phyloP scores from a whole-genome alignment of 2,888 invertebrate species.

The Empis livida region DNA sequence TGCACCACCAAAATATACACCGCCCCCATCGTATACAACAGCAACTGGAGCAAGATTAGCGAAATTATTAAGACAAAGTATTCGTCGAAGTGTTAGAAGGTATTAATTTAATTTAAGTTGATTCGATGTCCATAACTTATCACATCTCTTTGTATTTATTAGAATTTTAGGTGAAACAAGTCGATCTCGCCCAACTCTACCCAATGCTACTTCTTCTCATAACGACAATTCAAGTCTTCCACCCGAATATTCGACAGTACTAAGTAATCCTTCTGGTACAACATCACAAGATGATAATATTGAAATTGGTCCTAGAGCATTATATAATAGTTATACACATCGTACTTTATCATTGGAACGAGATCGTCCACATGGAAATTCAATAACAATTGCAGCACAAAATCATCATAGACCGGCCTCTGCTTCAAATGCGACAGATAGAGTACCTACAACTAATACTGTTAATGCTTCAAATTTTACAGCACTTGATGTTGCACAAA shows the following conservation, averaged over 20 bases:
- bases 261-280: conserved; percentile 18
- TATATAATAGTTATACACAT: conserved; percentile 18
- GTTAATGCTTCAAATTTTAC: conserved; percentile 18
- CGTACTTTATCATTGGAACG: conserved; percentile 25
- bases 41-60: conserved; percentile 77
- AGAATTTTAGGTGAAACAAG: conserved; percentile 18
- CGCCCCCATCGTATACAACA: conserved; percentile 84
- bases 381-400: conserved; percentile 7
- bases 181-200: conserved; percentile 12
- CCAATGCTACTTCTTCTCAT: conserved; percentile 8
- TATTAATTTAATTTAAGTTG: conserved; percentile 10
- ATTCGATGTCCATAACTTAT: too few species aligned
- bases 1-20: conserved; percentile 86
- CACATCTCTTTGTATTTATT: too few species aligned
- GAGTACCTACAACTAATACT: conserved; percentile 8
- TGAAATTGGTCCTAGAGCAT: conserved; percentile 19
- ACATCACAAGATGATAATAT: conserved; percentile 13
- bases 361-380: conserved; percentile 9
- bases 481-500: conserved; percentile 30
- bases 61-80: conserved; percentile 59
- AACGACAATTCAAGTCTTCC: conserved; percentile 2
- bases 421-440: conserved; percentile 7
- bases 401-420: conserved; percentile 9
- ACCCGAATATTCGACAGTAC: conserved; percentile 17
- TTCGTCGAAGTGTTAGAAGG: conserved; percentile 65